These are phyloP conservation scores for Megalops cyprinoides DNA, from an alignment of 2,797 vertebrate genomes.

Conservation along the genomic window DNA sequence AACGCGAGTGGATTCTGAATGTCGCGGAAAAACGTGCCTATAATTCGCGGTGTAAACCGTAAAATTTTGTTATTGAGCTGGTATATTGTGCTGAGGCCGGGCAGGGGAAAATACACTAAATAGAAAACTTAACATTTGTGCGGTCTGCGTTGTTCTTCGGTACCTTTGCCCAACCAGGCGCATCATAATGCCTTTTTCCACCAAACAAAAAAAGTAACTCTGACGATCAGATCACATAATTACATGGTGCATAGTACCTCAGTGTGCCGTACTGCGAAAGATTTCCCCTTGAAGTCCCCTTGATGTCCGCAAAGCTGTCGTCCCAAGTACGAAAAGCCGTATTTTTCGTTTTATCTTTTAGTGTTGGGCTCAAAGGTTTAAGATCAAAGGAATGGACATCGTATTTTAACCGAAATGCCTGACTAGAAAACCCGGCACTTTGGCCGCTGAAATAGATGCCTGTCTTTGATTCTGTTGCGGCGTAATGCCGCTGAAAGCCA, in stretches of 20 bases:
- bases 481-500: no score
- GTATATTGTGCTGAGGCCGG: not conserved
- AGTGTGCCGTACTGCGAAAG: not conserved
- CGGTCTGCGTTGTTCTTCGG: no score
- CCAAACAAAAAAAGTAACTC: no score
- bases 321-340: no score
- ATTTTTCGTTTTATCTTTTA: not conserved
- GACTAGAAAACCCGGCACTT: no score
- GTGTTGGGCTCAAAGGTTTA: not conserved
- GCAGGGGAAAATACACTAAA: not conserved
- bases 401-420: no score
- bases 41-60: no score
- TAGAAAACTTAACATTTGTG: not conserved
- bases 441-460: no score
- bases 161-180: no score
- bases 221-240: not conserved
- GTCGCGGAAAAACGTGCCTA: no score
- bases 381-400: not conserved
- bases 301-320: not conserved
- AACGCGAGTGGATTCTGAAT: no score
- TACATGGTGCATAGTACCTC: not conserved
- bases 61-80: not conserved
- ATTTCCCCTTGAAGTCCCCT: slow-evolving; percentile 15
- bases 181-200: not conserved
- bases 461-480: no score